Evolutionary conservation across 2,888 invertebrate species (phyloP).

Genomic region (Dynastes hyllus): DNA sequence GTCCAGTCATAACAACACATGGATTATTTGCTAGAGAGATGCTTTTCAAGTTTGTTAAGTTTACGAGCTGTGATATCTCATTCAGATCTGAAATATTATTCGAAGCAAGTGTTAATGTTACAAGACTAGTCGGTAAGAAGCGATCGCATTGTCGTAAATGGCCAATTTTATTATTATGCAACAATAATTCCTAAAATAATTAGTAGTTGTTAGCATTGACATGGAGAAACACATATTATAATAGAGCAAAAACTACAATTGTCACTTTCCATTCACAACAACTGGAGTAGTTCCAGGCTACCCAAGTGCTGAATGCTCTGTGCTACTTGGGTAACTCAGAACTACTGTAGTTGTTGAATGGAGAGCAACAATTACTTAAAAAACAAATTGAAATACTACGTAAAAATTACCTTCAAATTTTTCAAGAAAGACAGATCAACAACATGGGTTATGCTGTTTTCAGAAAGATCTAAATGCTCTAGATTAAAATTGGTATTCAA

Average conservation of each 20-base stretch:
- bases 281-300: no score
- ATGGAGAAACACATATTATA: constrained; percentile 13
- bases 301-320: no score
- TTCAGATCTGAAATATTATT: constrained; percentile 90
- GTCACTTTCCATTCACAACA: no score
- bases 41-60: constrained; percentile 84
- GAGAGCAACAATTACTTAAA: not conserved
- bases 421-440: constrained; percentile 89
- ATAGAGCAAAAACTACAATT: constrained; percentile 11
- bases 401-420: constrained; percentile 81
- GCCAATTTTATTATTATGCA: constrained; percentile 90
- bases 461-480: constrained; percentile 90
- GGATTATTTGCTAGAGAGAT: constrained; percentile 92
- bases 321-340: no score
- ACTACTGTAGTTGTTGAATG: no score
- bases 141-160: constrained; percentile 88
- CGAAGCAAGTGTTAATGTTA: constrained; percentile 84
- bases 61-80: constrained; percentile 87
- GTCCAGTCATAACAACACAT: constrained; percentile 86
- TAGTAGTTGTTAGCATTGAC: constrained; percentile 45
- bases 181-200: constrained; percentile 81
- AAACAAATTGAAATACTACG: not conserved
- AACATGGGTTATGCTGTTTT: constrained; percentile 89
- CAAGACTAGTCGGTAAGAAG: constrained; percentile 84
- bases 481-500: constrained; percentile 86